phyloP scores from a whole-genome alignment of 1,140 invertebrate species.

The Drosophila suzukii region DNA sequence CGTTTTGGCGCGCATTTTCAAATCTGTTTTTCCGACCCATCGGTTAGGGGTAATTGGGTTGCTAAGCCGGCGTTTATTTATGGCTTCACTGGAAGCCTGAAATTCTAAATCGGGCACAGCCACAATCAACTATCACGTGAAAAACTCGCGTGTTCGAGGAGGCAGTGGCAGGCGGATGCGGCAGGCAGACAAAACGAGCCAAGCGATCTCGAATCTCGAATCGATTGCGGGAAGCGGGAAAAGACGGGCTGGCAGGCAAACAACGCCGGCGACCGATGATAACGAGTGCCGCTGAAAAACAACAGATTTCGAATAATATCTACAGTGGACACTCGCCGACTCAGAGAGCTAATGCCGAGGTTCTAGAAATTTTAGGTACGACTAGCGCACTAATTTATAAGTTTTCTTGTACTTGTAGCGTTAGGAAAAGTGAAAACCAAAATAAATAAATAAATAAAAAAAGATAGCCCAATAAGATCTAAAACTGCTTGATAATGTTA shows the following conservation, averaged over 20 bases:
- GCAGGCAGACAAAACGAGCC: constrained; percentile 40
- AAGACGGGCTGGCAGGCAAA: constrained; percentile 36
- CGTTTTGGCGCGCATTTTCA: constrained; percentile 27
- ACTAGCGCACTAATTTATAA: too few species aligned
- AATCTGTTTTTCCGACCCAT: constrained; percentile 15
- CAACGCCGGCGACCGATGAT: constrained; percentile 44
- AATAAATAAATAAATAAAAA: too few species aligned
- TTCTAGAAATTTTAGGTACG: too few species aligned
- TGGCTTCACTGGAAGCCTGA: constrained; percentile 56
- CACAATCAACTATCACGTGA: constrained; percentile 58
- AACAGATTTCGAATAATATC: constrained; percentile 50
- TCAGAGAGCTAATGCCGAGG: too few species aligned
- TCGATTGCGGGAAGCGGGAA: constrained; percentile 10
- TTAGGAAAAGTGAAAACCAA: too few species aligned
- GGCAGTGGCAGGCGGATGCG: constrained; percentile 17
- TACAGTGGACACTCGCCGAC: constrained; percentile 25
- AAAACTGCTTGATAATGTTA: too few species aligned
- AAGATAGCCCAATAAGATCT: too few species aligned
- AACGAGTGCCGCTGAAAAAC: constrained; percentile 50
- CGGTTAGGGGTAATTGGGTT: constrained; percentile 11
- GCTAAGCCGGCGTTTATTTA: constrained; percentile 51
- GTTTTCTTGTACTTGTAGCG: too few species aligned
- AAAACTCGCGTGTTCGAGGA: constrained; percentile 44
- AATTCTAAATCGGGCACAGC: constrained; percentile 9
- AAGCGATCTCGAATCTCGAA: constrained; percentile 12